Evolutionary conservation across 2,888 invertebrate genomes (phyloP).

Genomic region (Muscina levida): DNA sequence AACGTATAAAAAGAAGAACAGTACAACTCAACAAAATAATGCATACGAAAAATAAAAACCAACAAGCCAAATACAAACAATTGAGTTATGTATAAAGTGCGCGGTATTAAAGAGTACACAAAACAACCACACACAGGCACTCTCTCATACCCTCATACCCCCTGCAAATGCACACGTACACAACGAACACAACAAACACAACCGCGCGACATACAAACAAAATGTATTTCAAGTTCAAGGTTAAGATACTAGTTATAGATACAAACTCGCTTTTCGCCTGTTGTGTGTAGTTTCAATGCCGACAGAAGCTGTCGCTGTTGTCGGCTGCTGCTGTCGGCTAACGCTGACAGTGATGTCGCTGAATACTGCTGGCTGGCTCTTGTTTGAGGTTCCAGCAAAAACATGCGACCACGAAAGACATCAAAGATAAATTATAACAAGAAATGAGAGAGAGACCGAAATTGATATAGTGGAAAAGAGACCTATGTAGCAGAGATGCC

Average conservation of each 20-base stretch:
- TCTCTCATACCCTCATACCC: background rate
- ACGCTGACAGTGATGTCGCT: background rate
- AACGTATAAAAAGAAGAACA: constrained; percentile 5
- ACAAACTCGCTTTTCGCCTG: constrained; percentile 53
- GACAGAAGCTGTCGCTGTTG: constrained; percentile 30
- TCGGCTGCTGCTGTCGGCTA: background rate
- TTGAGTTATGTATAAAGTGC: constrained; percentile 34
- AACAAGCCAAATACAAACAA: constrained; percentile 40
- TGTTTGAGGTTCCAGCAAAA: constrained; percentile 46
- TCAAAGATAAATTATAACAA: background rate
- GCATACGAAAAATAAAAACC: constrained; percentile 18
- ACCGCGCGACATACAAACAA: constrained; percentile 55
- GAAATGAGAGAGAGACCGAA: constrained; percentile 1
- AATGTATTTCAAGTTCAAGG: constrained; percentile 79
- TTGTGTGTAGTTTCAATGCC: constrained; percentile 30
- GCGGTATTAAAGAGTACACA: constrained; percentile 16
- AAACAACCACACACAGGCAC: background rate
- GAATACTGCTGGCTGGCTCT: background rate
- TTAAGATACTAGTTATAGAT: constrained; percentile 78
- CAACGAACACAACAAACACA: constrained; percentile 14
- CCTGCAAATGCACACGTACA: background rate
- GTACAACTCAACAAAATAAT: constrained; percentile 18
- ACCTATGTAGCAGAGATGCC: no score
- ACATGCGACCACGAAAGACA: constrained; percentile 3
- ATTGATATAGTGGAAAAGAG: no score